Evolutionary conservation across 2,113 vertebrate genomes (phyloP).

Genomic region (Myodes glareolus): DNA sequence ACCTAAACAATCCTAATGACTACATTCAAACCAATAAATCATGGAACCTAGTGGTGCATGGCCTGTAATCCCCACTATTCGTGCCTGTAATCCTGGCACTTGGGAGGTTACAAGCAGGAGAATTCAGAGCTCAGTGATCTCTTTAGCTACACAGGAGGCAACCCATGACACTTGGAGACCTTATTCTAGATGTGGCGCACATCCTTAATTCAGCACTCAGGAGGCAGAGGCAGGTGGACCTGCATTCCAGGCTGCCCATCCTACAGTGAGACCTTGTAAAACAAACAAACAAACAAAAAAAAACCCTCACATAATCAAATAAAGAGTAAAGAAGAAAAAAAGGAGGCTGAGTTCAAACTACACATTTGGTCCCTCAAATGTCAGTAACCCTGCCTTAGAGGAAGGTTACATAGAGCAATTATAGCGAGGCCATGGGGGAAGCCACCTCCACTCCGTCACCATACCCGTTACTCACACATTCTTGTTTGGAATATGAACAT

Average conservation of each 20-base stretch:
- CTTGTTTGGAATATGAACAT: slow-evolving; percentile 42
- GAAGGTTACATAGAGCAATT: neutral
- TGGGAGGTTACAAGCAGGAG: neutral
- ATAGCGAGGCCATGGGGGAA: neutral
- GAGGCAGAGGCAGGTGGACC: neutral
- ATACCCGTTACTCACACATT: slow-evolving; percentile 28
- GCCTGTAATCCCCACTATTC: neutral
- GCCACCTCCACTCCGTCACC: neutral
- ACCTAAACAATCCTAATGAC: neutral
- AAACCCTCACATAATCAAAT: neutral
- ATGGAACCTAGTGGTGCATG: no score
- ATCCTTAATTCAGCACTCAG: neutral
- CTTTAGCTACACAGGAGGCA: neutral
- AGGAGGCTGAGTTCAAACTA: neutral
- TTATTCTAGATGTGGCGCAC: no score
- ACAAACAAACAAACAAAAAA: neutral
- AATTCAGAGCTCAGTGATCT: neutral
- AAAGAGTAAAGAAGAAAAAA: neutral
- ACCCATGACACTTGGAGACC: neutral
- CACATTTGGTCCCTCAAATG: neutral
- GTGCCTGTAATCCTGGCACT: neutral
- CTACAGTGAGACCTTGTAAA: neutral
- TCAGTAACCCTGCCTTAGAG: neutral
- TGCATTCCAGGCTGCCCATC: neutral
- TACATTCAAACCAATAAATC: no score